Base-by-base conservation (phyloP, 2,797 vertebrate species). In the Euthynnus affinis region DNA sequence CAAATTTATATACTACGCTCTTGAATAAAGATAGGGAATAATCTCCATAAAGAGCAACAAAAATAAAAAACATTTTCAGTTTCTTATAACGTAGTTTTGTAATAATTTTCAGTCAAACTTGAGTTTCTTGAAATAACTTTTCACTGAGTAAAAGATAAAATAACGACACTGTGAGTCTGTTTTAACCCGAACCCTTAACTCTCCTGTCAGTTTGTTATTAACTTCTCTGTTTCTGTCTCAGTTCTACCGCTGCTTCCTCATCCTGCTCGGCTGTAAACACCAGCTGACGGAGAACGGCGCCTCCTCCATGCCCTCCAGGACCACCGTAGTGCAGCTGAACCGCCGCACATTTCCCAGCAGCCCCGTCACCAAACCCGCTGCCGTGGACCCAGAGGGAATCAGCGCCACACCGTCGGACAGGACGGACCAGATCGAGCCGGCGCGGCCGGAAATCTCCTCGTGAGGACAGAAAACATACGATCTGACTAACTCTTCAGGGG, bases 221-320 rank as follows among this genome's bases (percentile, higher is more conserved):
- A n/a, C n/a, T n/a, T n/a, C n/a, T n/a, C n/a, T n/a, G 4, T 23
- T 34, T 6, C 0, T 23, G 25, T 60, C 29, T 32, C 29, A 32
- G 95, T 95, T 95, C 90, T 94, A 95, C 85, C 93, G 92, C 85
- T 96, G 95, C 77, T 96, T 96, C 90, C 87, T 95, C 37, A 88
- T 88, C 78, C 92, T 95, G 70, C 92, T 95, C 75, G 89, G 85
- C 52, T 94, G 94, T 64, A 81, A 90, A 1, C 40, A 71, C 77
- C 71, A 74, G 76, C 76, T 83, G 12, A 55, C 78, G 13, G 74
- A 83, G 68, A 87, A 89, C 3, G 74, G 85, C 65, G 78, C 87
- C 53, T 87, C 75, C 22, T 81, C 69, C 29, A 77, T 78, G 64
- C 90, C 86, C 17, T 93, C 83, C 51, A 95, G 90, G 78, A 90